Conservation (phyloP, 2,113 vertebrate species). For the Salvelinus fontinalis region DNA sequence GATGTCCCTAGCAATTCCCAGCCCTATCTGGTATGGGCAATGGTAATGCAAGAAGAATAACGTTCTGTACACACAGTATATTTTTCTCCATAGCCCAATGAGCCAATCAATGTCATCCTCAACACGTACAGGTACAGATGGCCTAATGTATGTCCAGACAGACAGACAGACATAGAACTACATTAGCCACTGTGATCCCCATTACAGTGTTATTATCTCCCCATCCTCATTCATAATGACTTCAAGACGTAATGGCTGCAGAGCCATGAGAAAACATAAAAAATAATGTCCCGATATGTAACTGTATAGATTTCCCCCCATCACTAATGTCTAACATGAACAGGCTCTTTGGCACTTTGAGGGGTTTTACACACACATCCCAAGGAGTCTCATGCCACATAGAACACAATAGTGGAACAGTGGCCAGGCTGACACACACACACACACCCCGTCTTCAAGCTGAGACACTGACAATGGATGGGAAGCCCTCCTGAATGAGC, state of each 20-base stretch:
- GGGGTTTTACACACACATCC: conserved; percentile 59
- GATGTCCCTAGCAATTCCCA: too few relatives aligned
- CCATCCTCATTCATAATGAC: conserved; percentile 64
- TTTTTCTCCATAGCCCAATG: too few relatives aligned
- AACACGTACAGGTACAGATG: neutral
- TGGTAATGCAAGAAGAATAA: too few relatives aligned
- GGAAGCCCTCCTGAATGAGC: too few relatives aligned
- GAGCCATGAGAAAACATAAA: too few relatives aligned
- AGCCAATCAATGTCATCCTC: neutral
- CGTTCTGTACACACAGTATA: too few relatives aligned
- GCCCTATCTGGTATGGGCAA: too few relatives aligned
- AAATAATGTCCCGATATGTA: too few relatives aligned
- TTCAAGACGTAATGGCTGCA: conserved; percentile 76
- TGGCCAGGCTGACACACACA: neutral
- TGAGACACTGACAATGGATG: neutral
- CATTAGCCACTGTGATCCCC: conserved; percentile 48
- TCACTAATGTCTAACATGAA: conserved; percentile 37
- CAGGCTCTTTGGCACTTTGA: conserved; percentile 59
- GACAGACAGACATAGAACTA: neutral
- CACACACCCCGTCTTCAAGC: neutral
- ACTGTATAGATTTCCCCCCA: too few relatives aligned
- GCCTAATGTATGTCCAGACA: too few relatives aligned
- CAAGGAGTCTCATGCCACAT: conserved; percentile 16
- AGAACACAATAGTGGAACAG: too few relatives aligned
- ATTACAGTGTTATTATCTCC: conserved; percentile 65